These are phyloP conservation scores for Adelges cooleyi DNA, from an alignment of 1,140 invertebrate species.

Conservation along the genomic window DNA sequence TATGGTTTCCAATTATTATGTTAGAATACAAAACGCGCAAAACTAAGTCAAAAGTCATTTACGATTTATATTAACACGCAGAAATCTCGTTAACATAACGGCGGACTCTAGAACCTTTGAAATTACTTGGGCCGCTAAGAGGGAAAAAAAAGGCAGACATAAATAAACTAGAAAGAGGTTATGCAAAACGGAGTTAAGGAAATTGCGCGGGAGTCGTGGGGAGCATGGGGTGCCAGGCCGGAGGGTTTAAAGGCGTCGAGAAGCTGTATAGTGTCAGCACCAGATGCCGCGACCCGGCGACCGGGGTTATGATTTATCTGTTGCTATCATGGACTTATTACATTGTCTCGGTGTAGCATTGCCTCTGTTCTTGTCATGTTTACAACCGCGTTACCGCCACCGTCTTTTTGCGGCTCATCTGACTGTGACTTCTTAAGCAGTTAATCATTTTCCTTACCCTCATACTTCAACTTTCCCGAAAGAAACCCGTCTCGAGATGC, in stretches of 20 bases:
- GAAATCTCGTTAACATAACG: too few species aligned
- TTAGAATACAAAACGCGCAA: too few species aligned
- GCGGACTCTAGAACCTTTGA: neutral
- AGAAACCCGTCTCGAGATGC: too few species aligned
- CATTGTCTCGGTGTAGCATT: slow-evolving; percentile 22
- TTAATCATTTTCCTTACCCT: slow-evolving; percentile 22
- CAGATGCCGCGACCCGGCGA: slow-evolving; percentile 24
- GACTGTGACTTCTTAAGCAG: slow-evolving; percentile 22
- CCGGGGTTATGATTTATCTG: slow-evolving; percentile 24
- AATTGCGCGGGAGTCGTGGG: too few species aligned
- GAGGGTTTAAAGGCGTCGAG: slow-evolving; percentile 14
- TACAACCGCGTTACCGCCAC: neutral
- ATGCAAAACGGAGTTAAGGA: neutral
- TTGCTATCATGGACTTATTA: slow-evolving; percentile 24
- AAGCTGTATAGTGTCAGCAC: slow-evolving; percentile 13
- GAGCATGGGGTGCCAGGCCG: neutral
- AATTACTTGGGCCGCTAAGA: neutral
- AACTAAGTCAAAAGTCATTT: neutral
- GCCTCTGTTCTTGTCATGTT: slow-evolving; percentile 28
- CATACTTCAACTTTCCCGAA: too few species aligned
- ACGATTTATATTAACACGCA: neutral
- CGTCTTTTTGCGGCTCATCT: slow-evolving; percentile 25
- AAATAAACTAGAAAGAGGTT: neutral
- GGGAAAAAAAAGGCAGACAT: neutral
- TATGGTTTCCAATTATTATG: too few species aligned